These are phyloP conservation scores for Dendrolimus kikuchii DNA, from an alignment of 1,140 invertebrate species.

Conservation along the genomic window DNA sequence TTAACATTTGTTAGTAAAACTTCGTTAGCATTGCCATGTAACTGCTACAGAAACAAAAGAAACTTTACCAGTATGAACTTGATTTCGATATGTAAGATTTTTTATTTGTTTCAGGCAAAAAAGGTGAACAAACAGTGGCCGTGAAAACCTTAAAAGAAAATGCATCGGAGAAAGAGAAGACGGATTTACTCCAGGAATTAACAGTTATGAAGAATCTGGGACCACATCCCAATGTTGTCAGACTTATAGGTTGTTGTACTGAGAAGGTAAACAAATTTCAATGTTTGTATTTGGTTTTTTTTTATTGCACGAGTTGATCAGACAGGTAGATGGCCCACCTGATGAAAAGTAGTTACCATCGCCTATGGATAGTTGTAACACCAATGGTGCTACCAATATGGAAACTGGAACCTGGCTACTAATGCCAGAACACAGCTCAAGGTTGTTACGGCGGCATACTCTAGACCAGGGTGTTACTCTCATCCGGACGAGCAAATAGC, in stretches of 20 bases:
- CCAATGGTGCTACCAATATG: too few species aligned
- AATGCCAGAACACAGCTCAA: too few species aligned
- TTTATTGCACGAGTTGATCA: neutral
- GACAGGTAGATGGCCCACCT: neutral
- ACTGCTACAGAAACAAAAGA: too few species aligned
- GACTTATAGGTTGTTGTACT: slow-evolving; percentile 91
- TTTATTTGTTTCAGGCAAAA: slow-evolving; percentile 64
- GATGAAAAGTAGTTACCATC: too few species aligned
- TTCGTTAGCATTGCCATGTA: too few species aligned
- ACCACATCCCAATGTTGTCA: slow-evolving; percentile 91
- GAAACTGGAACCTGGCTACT: too few species aligned
- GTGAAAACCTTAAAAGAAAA: slow-evolving; percentile 95
- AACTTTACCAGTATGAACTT: too few species aligned
- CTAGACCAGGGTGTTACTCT: too few species aligned
- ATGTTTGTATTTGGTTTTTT: neutral
- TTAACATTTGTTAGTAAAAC: too few species aligned
- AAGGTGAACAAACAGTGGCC: slow-evolving; percentile 83
- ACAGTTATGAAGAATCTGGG: slow-evolving; percentile 93
- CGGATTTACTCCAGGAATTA: slow-evolving; percentile 89
- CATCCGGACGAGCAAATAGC: too few species aligned
- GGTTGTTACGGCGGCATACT: too few species aligned
- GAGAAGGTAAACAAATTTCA: slow-evolving; percentile 75
- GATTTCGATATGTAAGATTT: neutral
- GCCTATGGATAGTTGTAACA: too few species aligned
- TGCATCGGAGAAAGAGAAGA: slow-evolving; percentile 89